These are phyloP conservation scores for Troides aeacus DNA, from an alignment of 2,888 invertebrate genomes.

Conservation along the genomic window DNA sequence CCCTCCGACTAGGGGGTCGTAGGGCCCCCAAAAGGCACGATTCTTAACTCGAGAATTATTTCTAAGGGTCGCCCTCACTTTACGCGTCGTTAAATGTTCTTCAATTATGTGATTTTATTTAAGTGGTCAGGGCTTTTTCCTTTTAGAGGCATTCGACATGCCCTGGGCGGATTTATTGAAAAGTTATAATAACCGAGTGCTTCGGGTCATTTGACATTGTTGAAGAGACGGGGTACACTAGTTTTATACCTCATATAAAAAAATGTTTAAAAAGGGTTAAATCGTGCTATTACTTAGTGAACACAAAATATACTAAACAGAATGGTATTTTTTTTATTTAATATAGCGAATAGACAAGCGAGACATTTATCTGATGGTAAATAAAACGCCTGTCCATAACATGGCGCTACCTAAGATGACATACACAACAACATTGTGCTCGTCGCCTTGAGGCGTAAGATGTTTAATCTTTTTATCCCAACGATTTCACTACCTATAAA, in stretches of 20 bases:
- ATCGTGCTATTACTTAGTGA: too few relatives aligned
- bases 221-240: conserved; percentile 20
- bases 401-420: too few relatives aligned
- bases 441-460: too few relatives aligned
- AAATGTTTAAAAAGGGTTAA: conserved; percentile 8
- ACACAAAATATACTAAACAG: too few relatives aligned
- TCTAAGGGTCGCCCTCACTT: conserved; percentile 64
- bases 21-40: conserved; percentile 54
- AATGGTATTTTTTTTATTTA: too few relatives aligned
- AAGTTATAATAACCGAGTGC: conserved; percentile 43
- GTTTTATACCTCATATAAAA: conserved; percentile 19
- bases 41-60: conserved; percentile 52
- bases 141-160: conserved; percentile 44
- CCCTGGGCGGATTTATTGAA: conserved; percentile 53
- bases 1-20: conserved; percentile 48
- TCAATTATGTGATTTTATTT: conserved; percentile 79
- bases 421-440: too few relatives aligned
- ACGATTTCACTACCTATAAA: too few relatives aligned
- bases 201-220: conserved; percentile 28
- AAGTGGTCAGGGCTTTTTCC: conserved; percentile 70
- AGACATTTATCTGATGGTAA: too few relatives aligned
- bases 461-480: too few relatives aligned
- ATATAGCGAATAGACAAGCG: too few relatives aligned
- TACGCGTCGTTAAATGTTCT: conserved; percentile 77
- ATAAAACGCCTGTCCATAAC: too few relatives aligned